Conservation (phyloP, 2,888 invertebrate species). For the Galeopsomyia nigrocyanea region DNA sequence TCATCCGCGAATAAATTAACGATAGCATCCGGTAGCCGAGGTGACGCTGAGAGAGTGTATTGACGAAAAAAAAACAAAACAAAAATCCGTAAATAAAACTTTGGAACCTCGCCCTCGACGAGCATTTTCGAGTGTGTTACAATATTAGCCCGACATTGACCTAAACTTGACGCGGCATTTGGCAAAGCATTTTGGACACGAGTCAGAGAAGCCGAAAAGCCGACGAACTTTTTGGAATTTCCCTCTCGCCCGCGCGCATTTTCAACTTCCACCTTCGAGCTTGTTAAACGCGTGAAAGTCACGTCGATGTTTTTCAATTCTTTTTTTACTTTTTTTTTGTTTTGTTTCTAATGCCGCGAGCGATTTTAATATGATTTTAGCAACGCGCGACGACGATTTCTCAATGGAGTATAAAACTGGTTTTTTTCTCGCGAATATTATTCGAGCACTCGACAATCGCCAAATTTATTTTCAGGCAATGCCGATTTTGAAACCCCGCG, state of each 20-base stretch:
- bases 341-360: too few relatives aligned
- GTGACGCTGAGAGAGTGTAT: too few relatives aligned
- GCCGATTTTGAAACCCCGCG: constrained; percentile 2
- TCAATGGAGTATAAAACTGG: not conserved
- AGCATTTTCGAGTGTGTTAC: constrained; percentile 13
- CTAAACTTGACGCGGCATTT: constrained; percentile 50
- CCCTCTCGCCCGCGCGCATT: too few relatives aligned
- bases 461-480: constrained; percentile 1
- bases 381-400: not conserved
- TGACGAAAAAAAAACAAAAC: not conserved
- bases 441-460: not conserved
- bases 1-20: not conserved
- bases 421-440: constrained; percentile 3
- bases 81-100: constrained; percentile 18
- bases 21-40: too few relatives aligned
- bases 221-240: too few relatives aligned
- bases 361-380: not conserved
- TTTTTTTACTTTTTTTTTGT: too few relatives aligned
- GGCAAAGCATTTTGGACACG: constrained; percentile 36
- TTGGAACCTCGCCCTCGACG: not conserved
- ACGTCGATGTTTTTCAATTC: too few relatives aligned
- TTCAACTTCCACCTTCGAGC: too few relatives aligned
- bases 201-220: too few relatives aligned
- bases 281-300: too few relatives aligned
- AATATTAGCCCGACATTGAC: constrained; percentile 62